Conservation (phyloP, 2,113 vertebrate species). For the Bungarus multicinctus region DNA sequence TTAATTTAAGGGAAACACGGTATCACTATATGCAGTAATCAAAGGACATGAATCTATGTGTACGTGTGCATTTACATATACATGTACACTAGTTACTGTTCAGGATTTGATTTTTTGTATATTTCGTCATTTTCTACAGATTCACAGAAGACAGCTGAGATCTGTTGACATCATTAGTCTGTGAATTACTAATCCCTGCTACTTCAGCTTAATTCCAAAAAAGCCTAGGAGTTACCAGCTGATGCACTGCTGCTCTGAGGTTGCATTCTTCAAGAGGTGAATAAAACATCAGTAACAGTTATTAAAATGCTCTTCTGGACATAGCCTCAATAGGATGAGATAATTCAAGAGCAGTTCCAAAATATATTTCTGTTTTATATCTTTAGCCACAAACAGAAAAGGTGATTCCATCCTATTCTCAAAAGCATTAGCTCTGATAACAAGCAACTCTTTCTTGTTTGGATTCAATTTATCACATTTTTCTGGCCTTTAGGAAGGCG, state of each 20-base stretch:
- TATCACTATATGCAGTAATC: neutral
- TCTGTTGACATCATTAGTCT: neutral
- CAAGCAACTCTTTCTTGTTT: neutral
- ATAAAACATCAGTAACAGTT: neutral
- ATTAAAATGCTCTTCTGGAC: neutral
- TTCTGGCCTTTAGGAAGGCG: neutral
- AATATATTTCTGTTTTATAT: neutral
- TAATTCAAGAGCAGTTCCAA: neutral
- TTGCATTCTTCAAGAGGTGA: neutral
- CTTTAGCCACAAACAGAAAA: neutral
- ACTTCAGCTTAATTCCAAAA: neutral
- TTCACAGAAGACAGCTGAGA: neutral
- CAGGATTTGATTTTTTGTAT: neutral
- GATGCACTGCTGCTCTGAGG: neutral
- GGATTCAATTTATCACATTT: neutral
- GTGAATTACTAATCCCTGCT: neutral
- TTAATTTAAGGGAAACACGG: no score
- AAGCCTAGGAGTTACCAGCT: neutral
- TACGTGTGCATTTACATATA: neutral
- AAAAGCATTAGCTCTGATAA: neutral
- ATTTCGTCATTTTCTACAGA: neutral
- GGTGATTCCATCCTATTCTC: neutral
- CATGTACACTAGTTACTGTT: neutral
- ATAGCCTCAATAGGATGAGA: neutral
- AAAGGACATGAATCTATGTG: neutral